Evolutionary conservation across 2,113 vertebrate species (phyloP), one percentile per base, ranked within the genome.

Genomic region (Rhipidura dahli): DNA sequence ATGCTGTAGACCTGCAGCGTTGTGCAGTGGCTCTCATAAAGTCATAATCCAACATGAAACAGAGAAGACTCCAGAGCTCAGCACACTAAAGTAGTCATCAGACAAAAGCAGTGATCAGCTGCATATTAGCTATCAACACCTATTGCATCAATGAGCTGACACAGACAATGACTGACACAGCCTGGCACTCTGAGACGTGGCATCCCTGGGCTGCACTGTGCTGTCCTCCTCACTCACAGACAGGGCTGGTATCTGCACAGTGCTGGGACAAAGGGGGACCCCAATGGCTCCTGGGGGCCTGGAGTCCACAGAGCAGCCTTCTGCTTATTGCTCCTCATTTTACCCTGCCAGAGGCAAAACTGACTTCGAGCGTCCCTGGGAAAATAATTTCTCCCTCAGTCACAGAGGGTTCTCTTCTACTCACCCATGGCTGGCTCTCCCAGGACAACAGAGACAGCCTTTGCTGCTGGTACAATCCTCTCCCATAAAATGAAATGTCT

Each of bases 131-230:
- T 28, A 70, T 28, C 56, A 60, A 12, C 26, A 70, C 20, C 26
- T 37, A 6, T 63, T 65, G n/a, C 31, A 42, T 28, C 2, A 1
- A 5, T 3, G 64, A 63, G 35, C 9, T 56, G 21, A 6, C 3
- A 0, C n/a, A n/a, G n/a, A n/a, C n/a, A n/a, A n/a, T 81, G 44
- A 11, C 19, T 23, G 72, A 15, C 59, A 51, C 0, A 0, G 57
- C 27, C 57, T 27, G 5, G 2, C 45, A 69, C 16, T 7, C 5
- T 11, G 49, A 24, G 15, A 37, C 1, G 5, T 6, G 10, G 19
- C 53, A 65, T 16, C 64, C 33, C 56, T 45, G 60, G 75, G 47
- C n/a, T 78, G 68, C 28, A 3, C 69, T 20, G 53, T 7, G 56
- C 35, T 50, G 28, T 30, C 33, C 57, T 56, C 8, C 44, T 68